These are phyloP conservation scores for Sycophila texana DNA, from an alignment of 2,888 invertebrate species.

Conservation along the genomic window DNA sequence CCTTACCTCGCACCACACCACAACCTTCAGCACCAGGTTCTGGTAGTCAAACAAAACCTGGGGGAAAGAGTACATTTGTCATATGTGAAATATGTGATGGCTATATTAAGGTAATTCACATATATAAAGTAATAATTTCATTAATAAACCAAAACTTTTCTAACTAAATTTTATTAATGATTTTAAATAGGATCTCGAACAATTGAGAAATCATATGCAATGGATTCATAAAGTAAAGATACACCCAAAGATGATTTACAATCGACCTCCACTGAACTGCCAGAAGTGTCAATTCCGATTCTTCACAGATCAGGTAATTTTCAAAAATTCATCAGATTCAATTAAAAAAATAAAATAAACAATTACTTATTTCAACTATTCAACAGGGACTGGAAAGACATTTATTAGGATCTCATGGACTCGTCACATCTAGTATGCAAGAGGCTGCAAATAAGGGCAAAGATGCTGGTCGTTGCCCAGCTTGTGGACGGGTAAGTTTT, in stretches of 20 bases:
- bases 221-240: slow-evolving; percentile 98
- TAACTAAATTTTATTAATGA: slow-evolving; percentile 20
- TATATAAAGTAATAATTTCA: background rate
- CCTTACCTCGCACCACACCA: slow-evolving; percentile 83
- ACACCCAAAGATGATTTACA: slow-evolving; percentile 96
- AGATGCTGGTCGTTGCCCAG: slow-evolving; percentile 95
- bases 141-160: background rate
- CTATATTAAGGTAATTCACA: slow-evolving; percentile 84
- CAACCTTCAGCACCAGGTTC: slow-evolving; percentile 72
- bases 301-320: slow-evolving; percentile 87
- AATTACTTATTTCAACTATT: slow-evolving; percentile 24
- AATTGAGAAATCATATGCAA: slow-evolving; percentile 96
- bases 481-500: slow-evolving; percentile 90
- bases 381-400: slow-evolving; percentile 94
- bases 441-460: slow-evolving; percentile 96
- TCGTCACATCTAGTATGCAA: slow-evolving; percentile 97
- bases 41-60: slow-evolving; percentile 72
- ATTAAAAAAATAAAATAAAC: background rate
- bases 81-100: slow-evolving; percentile 98
- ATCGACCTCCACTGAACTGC: slow-evolving; percentile 94
- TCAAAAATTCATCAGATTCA: background rate
- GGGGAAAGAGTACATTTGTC: slow-evolving; percentile 89
- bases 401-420: slow-evolving; percentile 93
- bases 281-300: slow-evolving; percentile 97
- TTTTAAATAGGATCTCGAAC: slow-evolving; percentile 85